A percentile compares a stretch with the other conserved stretches of the same genome.
Conservation (phyloP, 64 coral and sea anemone genomes). For the Pachyseris speciosa region DNA sequence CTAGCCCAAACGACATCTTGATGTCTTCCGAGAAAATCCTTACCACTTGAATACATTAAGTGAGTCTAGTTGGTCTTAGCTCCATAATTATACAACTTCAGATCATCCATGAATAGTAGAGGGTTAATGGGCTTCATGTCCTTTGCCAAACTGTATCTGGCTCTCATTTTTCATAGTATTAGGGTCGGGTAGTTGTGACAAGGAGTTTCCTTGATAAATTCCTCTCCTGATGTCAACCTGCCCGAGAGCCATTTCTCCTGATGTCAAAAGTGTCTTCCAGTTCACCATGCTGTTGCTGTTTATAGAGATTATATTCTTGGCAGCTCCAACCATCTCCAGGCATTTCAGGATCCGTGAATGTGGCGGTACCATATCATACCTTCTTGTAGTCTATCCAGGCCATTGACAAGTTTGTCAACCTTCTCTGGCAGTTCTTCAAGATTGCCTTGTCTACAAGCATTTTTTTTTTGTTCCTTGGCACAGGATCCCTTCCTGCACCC, state of each 20-base stretch:
- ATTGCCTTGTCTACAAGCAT: background rate
- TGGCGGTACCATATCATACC: background rate
- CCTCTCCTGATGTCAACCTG: background rate
- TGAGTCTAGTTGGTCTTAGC: too few relatives aligned
- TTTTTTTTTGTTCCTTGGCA: background rate
- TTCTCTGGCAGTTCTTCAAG: conserved; percentile 28
- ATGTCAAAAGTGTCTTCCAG: background rate
- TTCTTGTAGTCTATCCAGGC: conserved; percentile 2
- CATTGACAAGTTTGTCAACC: conserved; percentile 43
- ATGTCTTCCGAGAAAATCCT: too few relatives aligned
- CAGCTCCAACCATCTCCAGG: conserved; percentile 14
- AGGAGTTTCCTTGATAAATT: too few relatives aligned
- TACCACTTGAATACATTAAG: too few relatives aligned
- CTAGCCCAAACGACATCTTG: too few relatives aligned
- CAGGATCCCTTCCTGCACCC: background rate
- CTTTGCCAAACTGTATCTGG: too few relatives aligned
- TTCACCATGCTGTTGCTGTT: background rate
- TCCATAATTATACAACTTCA: too few relatives aligned
- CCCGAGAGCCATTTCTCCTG: background rate
- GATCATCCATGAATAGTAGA: too few relatives aligned
- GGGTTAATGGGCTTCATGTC: too few relatives aligned
- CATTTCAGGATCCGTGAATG: conserved; percentile 21
- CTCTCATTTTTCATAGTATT: too few relatives aligned
- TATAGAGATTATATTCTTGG: background rate
- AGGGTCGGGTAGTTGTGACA: too few relatives aligned